phyloP scores from a whole-genome alignment of 2,113 vertebrate species.

The Peromyscus leucopus region DNA sequence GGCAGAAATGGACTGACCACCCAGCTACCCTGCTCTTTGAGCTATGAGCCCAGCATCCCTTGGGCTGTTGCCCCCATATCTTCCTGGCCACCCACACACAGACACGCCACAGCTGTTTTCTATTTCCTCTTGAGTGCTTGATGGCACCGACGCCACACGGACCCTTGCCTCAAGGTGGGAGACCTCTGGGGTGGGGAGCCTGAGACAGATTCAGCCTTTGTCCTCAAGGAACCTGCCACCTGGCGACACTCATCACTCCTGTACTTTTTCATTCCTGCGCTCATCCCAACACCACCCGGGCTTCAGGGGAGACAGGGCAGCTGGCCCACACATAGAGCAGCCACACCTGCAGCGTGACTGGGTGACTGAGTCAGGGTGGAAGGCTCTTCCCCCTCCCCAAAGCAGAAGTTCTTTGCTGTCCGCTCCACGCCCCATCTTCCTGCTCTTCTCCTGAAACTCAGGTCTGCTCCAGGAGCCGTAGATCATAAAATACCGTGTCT shows the following conservation, averaged over 20 bases:
- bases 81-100: neutral
- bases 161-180: neutral
- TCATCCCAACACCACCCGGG: neutral
- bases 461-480: neutral
- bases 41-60: neutral
- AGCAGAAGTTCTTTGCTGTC: neutral
- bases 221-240: rapidly evolving
- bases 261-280: too few relatives aligned
- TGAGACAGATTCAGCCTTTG: neutral
- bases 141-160: neutral
- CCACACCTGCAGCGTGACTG: neutral
- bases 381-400: neutral
- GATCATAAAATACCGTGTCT: rapidly evolving
- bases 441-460: neutral
- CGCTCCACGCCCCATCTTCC: neutral
- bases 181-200: neutral
- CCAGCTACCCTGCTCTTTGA: rapidly evolving
- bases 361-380: neutral
- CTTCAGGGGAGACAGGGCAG: rapidly evolving
- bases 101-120: rapidly evolving
- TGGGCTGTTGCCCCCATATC: neutral
- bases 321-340: rapidly evolving
- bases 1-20: neutral
- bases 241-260: rapidly evolving
- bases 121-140: neutral